These are phyloP conservation scores for Poicephalus gulielmi DNA, from an alignment of 2,113 vertebrate species.

Conservation along the genomic window DNA sequence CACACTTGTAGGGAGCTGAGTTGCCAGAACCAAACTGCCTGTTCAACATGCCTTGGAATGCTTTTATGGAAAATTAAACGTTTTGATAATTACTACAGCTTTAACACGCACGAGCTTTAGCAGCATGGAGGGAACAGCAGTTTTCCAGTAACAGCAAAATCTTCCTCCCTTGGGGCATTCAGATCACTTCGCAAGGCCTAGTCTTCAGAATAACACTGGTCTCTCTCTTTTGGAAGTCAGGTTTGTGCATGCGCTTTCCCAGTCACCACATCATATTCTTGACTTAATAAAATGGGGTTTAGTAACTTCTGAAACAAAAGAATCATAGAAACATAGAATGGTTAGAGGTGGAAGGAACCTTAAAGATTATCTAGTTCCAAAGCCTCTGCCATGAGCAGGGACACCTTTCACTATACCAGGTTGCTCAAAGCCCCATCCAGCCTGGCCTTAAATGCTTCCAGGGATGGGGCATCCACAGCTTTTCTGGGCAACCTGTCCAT, in stretches of 20 bases:
- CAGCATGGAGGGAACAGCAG: accelerated
- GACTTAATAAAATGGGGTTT: background rate
- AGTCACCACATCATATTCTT: too few species aligned
- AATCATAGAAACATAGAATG: too few species aligned
- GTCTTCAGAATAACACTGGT: background rate
- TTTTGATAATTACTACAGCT: background rate
- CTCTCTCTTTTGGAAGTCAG: background rate
- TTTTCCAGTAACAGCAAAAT: background rate
- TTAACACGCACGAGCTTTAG: background rate
- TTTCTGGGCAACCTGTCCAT: too few species aligned
- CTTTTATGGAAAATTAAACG: background rate
- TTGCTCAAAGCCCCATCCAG: too few species aligned
- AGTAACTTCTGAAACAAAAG: background rate
- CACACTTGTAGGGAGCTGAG: background rate
- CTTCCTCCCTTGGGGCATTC: background rate
- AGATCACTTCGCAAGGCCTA: background rate
- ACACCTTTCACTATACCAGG: too few species aligned
- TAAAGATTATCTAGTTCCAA: too few species aligned
- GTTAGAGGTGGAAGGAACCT: too few species aligned
- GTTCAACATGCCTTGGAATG: accelerated
- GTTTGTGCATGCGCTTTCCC: background rate
- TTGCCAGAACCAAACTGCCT: background rate
- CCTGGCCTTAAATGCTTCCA: too few species aligned
- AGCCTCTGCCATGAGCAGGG: too few species aligned
- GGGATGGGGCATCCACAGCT: too few species aligned